Evolutionary conservation across 2,888 invertebrate genomes (phyloP).

Genomic region (Acanthoscelides obtectus): DNA sequence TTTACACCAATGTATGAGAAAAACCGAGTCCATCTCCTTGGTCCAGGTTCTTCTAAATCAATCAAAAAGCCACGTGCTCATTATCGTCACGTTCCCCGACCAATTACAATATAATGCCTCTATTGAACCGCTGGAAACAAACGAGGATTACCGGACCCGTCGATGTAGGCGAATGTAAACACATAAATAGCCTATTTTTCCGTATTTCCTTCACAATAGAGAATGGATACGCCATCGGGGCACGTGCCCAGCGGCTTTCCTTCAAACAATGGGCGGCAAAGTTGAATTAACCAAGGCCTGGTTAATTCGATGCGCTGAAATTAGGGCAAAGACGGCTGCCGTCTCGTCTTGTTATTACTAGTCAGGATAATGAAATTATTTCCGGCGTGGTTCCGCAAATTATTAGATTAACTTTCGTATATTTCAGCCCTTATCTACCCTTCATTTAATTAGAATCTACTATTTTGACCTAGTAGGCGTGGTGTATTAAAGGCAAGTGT

Average conservation of each 20-base stretch:
- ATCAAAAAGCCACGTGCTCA: not conserved
- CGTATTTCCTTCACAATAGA: not conserved
- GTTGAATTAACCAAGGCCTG: not conserved
- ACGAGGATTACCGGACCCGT: not conserved
- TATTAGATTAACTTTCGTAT: not conserved
- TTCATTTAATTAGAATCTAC: no score
- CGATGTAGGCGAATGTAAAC: no score
- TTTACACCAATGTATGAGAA: no score
- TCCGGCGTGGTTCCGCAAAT: not conserved
- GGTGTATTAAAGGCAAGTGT: no score
- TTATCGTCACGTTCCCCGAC: not conserved
- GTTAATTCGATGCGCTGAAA: not conserved
- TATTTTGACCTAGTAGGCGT: no score
- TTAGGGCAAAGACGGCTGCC: not conserved
- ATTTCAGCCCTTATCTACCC: not conserved
- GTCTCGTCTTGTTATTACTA: not conserved
- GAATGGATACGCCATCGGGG: not conserved
- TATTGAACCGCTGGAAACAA: not conserved
- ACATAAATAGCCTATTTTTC: not conserved
- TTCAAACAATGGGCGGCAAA: not conserved
- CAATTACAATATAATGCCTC: not conserved
- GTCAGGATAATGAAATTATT: not conserved
- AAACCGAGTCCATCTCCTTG: no score
- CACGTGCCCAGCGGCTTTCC: not conserved
- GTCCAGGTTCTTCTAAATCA: no score